Evolutionary conservation across 1,140 invertebrate species (phyloP), one percentile per base, ranked within the genome.

Genomic region (Wasmannia auropunctata): DNA sequence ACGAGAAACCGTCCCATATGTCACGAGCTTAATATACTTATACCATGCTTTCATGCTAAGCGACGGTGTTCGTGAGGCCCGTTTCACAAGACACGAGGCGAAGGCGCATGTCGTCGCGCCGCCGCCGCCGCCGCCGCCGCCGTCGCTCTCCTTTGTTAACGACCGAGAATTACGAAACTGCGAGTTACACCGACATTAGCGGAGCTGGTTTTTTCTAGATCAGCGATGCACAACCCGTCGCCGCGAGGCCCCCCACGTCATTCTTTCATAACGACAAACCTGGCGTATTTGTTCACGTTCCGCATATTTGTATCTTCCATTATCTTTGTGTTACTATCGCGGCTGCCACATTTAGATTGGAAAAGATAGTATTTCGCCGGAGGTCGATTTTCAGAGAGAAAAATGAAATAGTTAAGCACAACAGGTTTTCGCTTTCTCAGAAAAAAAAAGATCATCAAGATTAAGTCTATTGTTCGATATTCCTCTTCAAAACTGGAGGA

Each of bases 91-190:
- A 70, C 70, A 25, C 67, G 40, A 62, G 25, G 25, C 49, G 60
- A 62, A 62, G 58, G 49, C 49, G 56, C 83, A 46, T 49, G 65
- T 85, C 65, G 56, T 70, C 86, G 70, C 43, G 46, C 67, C 62
- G 70, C 49, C 28, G 86, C n/a, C n/a, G n/a, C n/a, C 43, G 46
- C 67, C 62, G 70, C 49, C 28, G 86, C n/a, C 43, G 46, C 67
- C 62, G 70, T 43, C 28, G 86, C 37, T 76, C 81, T 84, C 63
- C 85, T 86, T 86, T 87, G 86, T 88, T 84, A 51, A 65, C 70
- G 34, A 31, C 43, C 34, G 22, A 51, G 51, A 51, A 76, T 88
- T 87, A 70, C 77, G 79, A 88, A 84, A 88, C 22, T 49, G n/a
- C 22, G 11, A 58, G 62, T 63, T 60, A 70, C 62, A 34, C 43